A percentile compares a stretch with the other conserved stretches of the same genome.
Evolutionary conservation across 2,888 invertebrate species (phyloP).

Genomic region (Pammene fasciana): DNA sequence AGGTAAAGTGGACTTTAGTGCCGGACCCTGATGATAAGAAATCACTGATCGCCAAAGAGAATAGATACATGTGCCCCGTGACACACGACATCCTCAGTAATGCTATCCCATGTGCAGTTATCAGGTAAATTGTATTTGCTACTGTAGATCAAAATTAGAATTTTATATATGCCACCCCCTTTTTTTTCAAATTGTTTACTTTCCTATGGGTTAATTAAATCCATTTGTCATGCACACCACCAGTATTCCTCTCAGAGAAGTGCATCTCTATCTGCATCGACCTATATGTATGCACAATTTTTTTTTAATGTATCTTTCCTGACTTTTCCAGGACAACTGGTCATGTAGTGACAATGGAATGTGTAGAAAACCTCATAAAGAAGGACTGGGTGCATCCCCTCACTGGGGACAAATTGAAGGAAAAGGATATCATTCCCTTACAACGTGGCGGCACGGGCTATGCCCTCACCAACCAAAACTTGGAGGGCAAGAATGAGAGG

Average conservation of each 20-base stretch:
- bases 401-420: conserved; percentile 91
- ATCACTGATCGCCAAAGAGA: conserved; percentile 93
- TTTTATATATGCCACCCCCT: too few species aligned
- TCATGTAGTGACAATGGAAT: conserved; percentile 97
- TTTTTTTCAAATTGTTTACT: too few species aligned
- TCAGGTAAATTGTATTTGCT: conserved; percentile 86
- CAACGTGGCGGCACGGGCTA: conserved; percentile 98
- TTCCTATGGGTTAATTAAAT: too few species aligned
- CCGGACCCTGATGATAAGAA: conserved; percentile 94
- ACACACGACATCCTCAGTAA: conserved; percentile 98
- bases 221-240: too few species aligned
- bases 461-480: conserved; percentile 91
- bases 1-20: conserved; percentile 95
- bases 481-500: conserved; percentile 92
- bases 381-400: conserved; percentile 98
- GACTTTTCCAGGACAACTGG: conserved; percentile 86
- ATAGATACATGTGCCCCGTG: conserved; percentile 98
- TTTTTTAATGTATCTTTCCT: too few species aligned
- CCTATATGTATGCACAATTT: too few species aligned
- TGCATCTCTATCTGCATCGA: too few species aligned
- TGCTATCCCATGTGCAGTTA: conserved; percentile 96
- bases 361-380: conserved; percentile 97
- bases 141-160: too few species aligned
- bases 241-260: too few species aligned
- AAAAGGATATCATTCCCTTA: conserved; percentile 95